Evolutionary conservation across 1,140 invertebrate genomes (phyloP).

Genomic region (Asobara japonica): DNA sequence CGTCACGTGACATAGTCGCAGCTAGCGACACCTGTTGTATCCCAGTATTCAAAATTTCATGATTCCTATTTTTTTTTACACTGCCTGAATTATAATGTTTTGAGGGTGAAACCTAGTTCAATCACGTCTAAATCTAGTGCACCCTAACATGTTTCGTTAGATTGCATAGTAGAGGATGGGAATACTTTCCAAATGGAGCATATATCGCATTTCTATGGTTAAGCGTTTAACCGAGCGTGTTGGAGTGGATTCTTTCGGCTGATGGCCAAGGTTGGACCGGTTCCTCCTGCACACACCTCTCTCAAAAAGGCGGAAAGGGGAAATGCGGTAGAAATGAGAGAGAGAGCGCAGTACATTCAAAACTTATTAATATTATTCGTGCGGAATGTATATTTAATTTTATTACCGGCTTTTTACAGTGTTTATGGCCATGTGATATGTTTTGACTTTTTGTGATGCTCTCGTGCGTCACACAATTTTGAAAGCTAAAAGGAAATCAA

Average conservation of each 20-base stretch:
- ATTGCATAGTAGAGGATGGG: not conserved
- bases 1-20: too few species aligned
- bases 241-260: constrained; percentile 18
- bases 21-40: too few species aligned
- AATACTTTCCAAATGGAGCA: not conserved
- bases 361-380: constrained; percentile 34
- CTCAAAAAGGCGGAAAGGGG: not conserved
- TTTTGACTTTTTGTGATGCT: not conserved
- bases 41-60: too few species aligned
- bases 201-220: not conserved
- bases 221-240: not conserved
- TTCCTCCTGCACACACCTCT: constrained; percentile 30
- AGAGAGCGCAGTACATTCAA: not conserved
- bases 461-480: not conserved
- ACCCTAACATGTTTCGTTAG: too few species aligned
- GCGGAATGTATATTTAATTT: constrained; percentile 35
- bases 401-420: constrained; percentile 24
- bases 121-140: too few species aligned
- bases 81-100: too few species aligned
- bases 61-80: too few species aligned
- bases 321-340: not conserved
- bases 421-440: constrained; percentile 18
- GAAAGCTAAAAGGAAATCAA: not conserved
- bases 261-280: constrained; percentile 30
- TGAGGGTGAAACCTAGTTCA: too few species aligned